phyloP scores from a whole-genome alignment of 2,797 vertebrate species.

The Macroramphosus scolopax region DNA sequence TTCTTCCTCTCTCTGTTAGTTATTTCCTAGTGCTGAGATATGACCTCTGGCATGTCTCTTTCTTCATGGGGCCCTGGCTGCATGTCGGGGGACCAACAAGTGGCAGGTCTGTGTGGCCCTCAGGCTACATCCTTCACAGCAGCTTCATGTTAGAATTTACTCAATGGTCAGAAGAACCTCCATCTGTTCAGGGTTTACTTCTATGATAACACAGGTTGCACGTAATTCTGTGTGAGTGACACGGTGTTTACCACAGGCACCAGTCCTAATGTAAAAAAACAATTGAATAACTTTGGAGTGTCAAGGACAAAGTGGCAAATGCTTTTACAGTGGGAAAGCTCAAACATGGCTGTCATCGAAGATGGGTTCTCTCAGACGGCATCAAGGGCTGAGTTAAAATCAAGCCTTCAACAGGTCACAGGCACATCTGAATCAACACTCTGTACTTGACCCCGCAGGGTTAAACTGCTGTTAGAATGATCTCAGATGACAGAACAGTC shows the following conservation, averaged over 20 bases:
- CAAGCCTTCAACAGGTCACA: slow-evolving; percentile 4
- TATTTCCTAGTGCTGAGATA: slow-evolving; percentile 60
- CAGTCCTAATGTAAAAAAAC: too few relatives aligned
- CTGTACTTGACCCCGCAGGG: neutral
- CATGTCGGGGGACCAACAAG: slow-evolving; percentile 13
- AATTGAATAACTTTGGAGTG: too few relatives aligned
- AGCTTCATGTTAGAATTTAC: slow-evolving; percentile 43
- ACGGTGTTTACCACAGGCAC: slow-evolving; percentile 35
- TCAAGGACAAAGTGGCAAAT: too few relatives aligned
- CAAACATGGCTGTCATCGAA: slow-evolving; percentile 12
- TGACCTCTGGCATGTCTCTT: slow-evolving; percentile 50
- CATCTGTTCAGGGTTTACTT: slow-evolving; percentile 58
- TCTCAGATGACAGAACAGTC: slow-evolving; percentile 17
- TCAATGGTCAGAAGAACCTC: slow-evolving; percentile 20
- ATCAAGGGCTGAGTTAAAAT: slow-evolving; percentile 14
- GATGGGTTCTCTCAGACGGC: slow-evolving; percentile 6
- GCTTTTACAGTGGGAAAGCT: slow-evolving; percentile 8
- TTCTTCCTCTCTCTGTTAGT: slow-evolving; percentile 58
- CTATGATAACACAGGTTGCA: slow-evolving; percentile 27
- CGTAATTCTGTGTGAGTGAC: slow-evolving; percentile 17
- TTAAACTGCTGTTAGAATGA: slow-evolving; percentile 9
- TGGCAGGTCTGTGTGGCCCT: slow-evolving; percentile 32
- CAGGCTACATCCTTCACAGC: slow-evolving; percentile 25
- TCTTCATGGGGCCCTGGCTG: slow-evolving; percentile 33
- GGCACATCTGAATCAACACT: slow-evolving; percentile 8